Base-by-base conservation (phyloP, 2,113 vertebrate genomes). In the Calypte anna region DNA sequence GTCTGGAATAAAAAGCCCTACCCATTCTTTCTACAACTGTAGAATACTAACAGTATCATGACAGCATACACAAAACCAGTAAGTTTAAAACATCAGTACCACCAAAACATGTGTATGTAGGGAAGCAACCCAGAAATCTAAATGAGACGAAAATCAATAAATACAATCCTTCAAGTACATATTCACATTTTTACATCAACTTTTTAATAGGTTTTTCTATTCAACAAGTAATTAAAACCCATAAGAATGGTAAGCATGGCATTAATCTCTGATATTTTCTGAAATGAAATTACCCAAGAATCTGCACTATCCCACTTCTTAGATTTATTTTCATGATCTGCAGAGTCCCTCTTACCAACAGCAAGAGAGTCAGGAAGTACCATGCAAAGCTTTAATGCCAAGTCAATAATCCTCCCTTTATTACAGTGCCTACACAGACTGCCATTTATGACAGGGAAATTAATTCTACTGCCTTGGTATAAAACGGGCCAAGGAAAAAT, bases 91-190 rank as follows among this genome's bases (percentile, higher is more conserved):
- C 14, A 63, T 5, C 20, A 31, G 18, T 63, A 40, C 43, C 58
- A 80, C 31, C 18, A 85, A n/a, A 82, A 67, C 18, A 50, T 4
- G 9, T 10, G 31, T 1, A 1, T 1, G 0, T 5, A 64, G 57
- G 12, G 31, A 91, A 83, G 25, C 11, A 83, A 89, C 23, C 3
- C 55, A 57, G 44, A 72, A 82, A 76, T 44, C 63, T 33, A 64
- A 38, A 57, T 22, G 15, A 86, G 43, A 74, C 27, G 72, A 89
- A 86, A 83, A 30, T 54, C 54, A 68, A 0, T 76, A 86, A 83
- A 10, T 61, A 17, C 15, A 55, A 66, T 54, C 17, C 31, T 95
- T 80, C 20, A 61, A 51, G 46, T 25, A 74, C 6, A 1, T 40
- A 63, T 19, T 88, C 27, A 62, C 2, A 15, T 57, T 68, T 78